phyloP scores from a whole-genome alignment of 2,888 invertebrate genomes.

The Bedellia somnulentella region DNA sequence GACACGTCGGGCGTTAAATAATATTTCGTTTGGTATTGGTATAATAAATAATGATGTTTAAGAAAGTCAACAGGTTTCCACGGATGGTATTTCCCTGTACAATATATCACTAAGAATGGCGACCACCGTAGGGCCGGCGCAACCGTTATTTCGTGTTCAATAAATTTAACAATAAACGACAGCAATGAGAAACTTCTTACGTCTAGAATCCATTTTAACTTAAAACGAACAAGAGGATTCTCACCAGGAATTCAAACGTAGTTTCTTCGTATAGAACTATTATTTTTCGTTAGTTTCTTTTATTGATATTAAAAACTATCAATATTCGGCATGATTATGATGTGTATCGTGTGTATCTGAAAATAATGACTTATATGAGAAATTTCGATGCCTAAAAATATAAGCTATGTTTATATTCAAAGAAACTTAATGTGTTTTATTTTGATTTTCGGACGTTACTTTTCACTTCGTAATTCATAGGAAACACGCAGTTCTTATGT shows the following conservation, averaged over 20 bases:
- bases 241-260: conserved; percentile 14
- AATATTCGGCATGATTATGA: too few species aligned
- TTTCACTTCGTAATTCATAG: too few species aligned
- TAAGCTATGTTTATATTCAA: too few species aligned
- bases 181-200: conserved; percentile 37
- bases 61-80: conserved; percentile 27
- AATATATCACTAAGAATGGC: conserved; percentile 27
- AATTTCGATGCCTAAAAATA: too few species aligned
- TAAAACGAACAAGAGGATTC: conserved; percentile 9
- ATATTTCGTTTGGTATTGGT: not conserved
- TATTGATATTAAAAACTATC: too few species aligned
- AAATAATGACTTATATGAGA: too few species aligned
- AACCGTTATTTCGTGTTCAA: conserved; percentile 51
- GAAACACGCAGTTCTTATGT: too few species aligned
- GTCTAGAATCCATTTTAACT: conserved; percentile 45
- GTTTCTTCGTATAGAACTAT: too few species aligned
- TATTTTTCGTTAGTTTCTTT: too few species aligned
- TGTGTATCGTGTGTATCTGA: too few species aligned
- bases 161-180: conserved; percentile 51
- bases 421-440: too few species aligned
- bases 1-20: not conserved
- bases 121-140: conserved; percentile 25
- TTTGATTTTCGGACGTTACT: too few species aligned
- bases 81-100: conserved; percentile 25
- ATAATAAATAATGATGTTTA: conserved; percentile 29